Percentiles rank a stretch among this genome's conserved stretches.
Evolutionary conservation across 2,888 invertebrate genomes (phyloP).

Genomic region (Acronicta leporina): DNA sequence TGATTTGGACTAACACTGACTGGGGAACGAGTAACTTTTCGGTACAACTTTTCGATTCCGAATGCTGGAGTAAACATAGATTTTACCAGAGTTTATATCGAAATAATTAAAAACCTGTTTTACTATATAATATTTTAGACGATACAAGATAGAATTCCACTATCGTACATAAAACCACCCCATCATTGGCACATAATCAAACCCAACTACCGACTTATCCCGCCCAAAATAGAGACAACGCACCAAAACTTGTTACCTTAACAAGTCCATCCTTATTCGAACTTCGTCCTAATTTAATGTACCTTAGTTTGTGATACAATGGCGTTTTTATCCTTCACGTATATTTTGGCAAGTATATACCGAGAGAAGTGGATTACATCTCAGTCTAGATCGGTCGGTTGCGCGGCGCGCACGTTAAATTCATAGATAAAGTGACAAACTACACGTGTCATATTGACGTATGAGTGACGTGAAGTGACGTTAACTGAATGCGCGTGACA

Average conservation of each 20-base stretch:
- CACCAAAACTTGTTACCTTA: slow-evolving; percentile 58
- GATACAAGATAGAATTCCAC: slow-evolving; percentile 28
- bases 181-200: slow-evolving; percentile 47
- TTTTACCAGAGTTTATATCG: slow-evolving; percentile 6
- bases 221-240: slow-evolving; percentile 52
- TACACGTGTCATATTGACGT: slow-evolving; percentile 62
- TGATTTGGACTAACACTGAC: slow-evolving; percentile 34
- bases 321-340: slow-evolving; percentile 73
- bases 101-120: slow-evolving; percentile 9
- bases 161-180: slow-evolving; percentile 32
- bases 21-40: slow-evolving; percentile 17
- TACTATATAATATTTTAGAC: slow-evolving; percentile 8
- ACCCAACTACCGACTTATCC: slow-evolving; percentile 47
- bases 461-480: slow-evolving; percentile 61
- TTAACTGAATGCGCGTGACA: slow-evolving; percentile 55
- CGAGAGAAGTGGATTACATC: slow-evolving; percentile 72
- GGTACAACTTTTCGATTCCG: slow-evolving; percentile 27
- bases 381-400: slow-evolving; percentile 81
- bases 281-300: slow-evolving; percentile 70
- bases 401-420: slow-evolving; percentile 76
- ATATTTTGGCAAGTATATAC: slow-evolving; percentile 73
- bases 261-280: slow-evolving; percentile 62
- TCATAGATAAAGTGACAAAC: slow-evolving; percentile 57
- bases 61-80: slow-evolving; percentile 1
- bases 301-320: slow-evolving; percentile 74